phyloP scores from a whole-genome alignment of 2,797 vertebrate genomes.

The Sebastes variabilis region DNA sequence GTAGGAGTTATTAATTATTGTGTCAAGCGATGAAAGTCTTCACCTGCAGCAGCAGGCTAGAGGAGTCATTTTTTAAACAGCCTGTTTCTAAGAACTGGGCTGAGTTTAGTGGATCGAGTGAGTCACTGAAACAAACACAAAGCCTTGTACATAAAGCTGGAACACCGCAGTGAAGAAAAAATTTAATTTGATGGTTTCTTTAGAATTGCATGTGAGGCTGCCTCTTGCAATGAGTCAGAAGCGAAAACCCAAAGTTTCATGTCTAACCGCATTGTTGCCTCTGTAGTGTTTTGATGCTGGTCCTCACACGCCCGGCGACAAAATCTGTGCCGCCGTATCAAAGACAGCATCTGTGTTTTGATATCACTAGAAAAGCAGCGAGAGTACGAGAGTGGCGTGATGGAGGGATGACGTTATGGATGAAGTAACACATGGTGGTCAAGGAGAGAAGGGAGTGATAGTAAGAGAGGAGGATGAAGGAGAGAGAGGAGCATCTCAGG shows the following conservation, averaged over 20 bases:
- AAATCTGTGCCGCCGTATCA: conserved; percentile 26
- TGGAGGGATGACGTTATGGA: conserved; percentile 31
- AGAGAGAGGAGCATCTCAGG: conserved; percentile 38
- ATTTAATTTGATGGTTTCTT: conserved; percentile 51
- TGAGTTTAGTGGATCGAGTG: conserved; percentile 26
- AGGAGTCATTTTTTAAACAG: neutral
- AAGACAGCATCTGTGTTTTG: conserved; percentile 49
- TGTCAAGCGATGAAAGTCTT: conserved; percentile 7
- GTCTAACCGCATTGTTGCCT: conserved; percentile 39
- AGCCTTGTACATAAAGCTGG: neutral
- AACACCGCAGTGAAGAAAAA: conserved; percentile 27
- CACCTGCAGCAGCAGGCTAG: conserved; percentile 16
- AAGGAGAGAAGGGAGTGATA: conserved; percentile 45
- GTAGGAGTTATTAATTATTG: conserved; percentile 8
- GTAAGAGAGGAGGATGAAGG: conserved; percentile 22
- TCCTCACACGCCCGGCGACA: neutral
- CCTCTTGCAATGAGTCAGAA: conserved; percentile 22
- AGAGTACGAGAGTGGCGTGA: conserved; percentile 37
- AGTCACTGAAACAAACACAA: conserved; percentile 56
- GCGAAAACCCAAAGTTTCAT: conserved; percentile 41
- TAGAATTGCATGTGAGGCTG: conserved; percentile 30
- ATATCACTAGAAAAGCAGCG: conserved; percentile 33
- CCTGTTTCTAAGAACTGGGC: conserved; percentile 43
- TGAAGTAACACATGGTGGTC: conserved; percentile 56
- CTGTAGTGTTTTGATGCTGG: conserved; percentile 18